Evolutionary conservation across 2,888 invertebrate genomes (phyloP).

Genomic region (Eristalis pertinax): DNA sequence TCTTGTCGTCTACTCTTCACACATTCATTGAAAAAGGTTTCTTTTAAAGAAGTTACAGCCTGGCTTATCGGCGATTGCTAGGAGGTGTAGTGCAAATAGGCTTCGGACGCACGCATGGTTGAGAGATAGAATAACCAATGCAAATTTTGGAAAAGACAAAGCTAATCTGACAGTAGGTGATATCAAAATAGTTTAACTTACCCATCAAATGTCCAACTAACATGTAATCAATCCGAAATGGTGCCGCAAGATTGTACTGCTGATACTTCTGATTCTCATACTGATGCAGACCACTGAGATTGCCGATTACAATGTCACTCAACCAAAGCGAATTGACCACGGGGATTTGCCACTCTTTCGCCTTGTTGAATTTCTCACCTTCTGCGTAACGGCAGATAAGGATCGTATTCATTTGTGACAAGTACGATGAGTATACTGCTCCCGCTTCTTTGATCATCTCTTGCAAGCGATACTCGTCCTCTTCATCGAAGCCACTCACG

Average conservation of each 20-base stretch:
- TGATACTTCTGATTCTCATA: conserved; percentile 93
- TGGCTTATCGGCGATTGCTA: too few species aligned
- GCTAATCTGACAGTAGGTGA: background rate
- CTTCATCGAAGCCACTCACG: conserved; percentile 94
- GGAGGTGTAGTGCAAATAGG: too few species aligned
- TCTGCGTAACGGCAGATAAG: conserved; percentile 90
- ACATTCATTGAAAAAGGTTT: too few species aligned
- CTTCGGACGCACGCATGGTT: too few species aligned
- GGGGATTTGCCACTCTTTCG: conserved; percentile 95
- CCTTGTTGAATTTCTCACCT: conserved; percentile 93
- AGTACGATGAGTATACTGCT: conserved; percentile 90
- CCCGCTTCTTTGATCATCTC: conserved; percentile 93
- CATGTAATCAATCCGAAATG: conserved; percentile 93
- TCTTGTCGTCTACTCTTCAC: too few species aligned
- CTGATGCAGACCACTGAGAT: conserved; percentile 90
- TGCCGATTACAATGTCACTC: conserved; percentile 94
- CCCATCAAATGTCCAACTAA: conserved; percentile 95
- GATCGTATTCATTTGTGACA: conserved; percentile 90
- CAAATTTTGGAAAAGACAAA: background rate
- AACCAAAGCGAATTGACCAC: conserved; percentile 97
- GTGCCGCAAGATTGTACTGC: conserved; percentile 90
- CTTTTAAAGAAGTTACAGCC: too few species aligned
- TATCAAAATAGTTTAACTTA: conserved; percentile 82
- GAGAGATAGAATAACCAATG: background rate
- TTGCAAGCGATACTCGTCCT: conserved; percentile 90